Conservation (phyloP, 2,113 vertebrate species). For the Hemiprocne comata region DNA sequence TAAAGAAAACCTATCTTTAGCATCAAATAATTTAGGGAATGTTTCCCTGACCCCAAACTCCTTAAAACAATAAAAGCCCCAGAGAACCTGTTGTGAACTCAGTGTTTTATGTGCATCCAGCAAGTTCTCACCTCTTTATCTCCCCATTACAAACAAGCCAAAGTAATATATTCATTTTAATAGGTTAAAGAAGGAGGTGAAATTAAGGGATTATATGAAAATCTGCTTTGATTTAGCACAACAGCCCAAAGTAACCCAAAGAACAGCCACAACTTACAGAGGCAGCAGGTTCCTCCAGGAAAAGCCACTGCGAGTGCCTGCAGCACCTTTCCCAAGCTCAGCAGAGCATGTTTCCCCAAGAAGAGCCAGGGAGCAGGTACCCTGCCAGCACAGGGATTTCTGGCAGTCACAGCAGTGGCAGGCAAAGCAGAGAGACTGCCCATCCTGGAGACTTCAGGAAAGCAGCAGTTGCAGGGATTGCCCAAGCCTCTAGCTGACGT, state of each 20-base stretch:
- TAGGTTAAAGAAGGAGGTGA: background rate
- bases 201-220: background rate
- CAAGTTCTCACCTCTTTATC: background rate
- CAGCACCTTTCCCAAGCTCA: no score
- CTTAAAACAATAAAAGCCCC: background rate
- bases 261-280: background rate
- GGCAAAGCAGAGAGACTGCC: background rate
- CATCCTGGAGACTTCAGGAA: fast-evolving
- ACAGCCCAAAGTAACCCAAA: background rate
- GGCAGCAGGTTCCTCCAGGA: background rate
- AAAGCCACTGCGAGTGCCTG: background rate
- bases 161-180: background rate
- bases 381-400: background rate
- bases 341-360: fast-evolving
- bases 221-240: background rate
- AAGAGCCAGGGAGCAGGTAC: background rate
- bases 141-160: background rate
- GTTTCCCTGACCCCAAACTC: background rate
- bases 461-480: background rate
- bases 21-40: background rate
- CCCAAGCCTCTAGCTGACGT: fast-evolving
- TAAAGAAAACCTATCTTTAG: background rate
- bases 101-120: background rate
- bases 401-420: background rate
- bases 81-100: background rate